Conservation (phyloP, 2,797 vertebrate species). For the Anguilla pacifica region DNA sequence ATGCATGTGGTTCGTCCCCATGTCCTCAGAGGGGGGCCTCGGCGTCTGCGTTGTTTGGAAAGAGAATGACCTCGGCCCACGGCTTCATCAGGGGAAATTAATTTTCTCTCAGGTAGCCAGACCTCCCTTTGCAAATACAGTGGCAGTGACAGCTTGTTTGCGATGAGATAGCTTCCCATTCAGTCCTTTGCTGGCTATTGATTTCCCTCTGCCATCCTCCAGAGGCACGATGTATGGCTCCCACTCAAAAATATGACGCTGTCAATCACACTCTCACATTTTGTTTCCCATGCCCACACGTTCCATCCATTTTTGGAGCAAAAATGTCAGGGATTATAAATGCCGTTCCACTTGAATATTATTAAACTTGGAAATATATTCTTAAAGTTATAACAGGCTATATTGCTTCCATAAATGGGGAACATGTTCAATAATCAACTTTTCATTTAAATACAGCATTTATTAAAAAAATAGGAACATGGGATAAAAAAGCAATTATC, state of each 20-base stretch:
- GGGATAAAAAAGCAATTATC: slow-evolving; percentile 21
- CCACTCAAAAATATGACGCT: not conserved
- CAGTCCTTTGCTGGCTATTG: not conserved
- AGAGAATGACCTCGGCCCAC: slow-evolving; percentile 23
- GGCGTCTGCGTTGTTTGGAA: not conserved
- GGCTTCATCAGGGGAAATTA: slow-evolving; percentile 28
- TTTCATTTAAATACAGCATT: slow-evolving; percentile 24
- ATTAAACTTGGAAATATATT: slow-evolving; percentile 6
- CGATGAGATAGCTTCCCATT: slow-evolving; percentile 8
- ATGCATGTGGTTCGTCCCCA: not conserved
- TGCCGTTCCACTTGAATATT: slow-evolving; percentile 26
- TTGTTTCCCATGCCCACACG: not conserved
- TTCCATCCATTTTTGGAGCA: not conserved
- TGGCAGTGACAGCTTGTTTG: slow-evolving; percentile 24
- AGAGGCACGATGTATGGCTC: not conserved
- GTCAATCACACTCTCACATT: not conserved
- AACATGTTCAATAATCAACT: not conserved
- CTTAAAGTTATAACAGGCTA: not conserved
- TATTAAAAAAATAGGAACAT: slow-evolving; percentile 8
- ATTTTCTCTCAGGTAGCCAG: slow-evolving; percentile 23
- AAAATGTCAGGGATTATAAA: slow-evolving; percentile 10
- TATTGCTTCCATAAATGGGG: not conserved
- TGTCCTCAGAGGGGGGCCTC: not conserved
- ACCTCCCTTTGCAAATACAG: not conserved
- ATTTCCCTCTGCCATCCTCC: not conserved